These are phyloP conservation scores for Sebastes baramenuke DNA, from an alignment of 2,797 vertebrate species.

Conservation along the genomic window DNA sequence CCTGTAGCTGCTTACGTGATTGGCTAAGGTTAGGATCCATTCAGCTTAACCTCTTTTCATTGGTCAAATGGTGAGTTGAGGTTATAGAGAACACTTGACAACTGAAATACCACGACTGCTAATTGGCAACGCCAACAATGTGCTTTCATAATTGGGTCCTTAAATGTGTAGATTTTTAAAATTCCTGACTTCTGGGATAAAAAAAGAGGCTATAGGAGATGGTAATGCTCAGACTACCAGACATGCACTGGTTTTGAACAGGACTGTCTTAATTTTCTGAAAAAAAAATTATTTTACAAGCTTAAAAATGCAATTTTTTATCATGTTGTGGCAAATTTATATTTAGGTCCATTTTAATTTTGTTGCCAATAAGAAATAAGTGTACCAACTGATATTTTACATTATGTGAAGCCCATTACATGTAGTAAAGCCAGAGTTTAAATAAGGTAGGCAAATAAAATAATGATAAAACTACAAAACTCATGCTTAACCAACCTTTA, in stretches of 20 bases:
- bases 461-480: neutral
- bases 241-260: rapidly evolving
- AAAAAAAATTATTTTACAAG: neutral
- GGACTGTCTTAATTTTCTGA: neutral
- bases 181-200: neutral
- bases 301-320: rapidly evolving
- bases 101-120: neutral
- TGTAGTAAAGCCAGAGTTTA: neutral
- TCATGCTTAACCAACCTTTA: neutral
- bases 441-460: neutral
- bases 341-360: neutral
- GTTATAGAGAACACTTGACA: constrained; percentile 51
- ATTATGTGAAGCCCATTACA: neutral
- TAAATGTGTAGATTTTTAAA: neutral
- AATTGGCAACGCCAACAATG: neutral
- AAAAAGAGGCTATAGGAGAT: neutral
- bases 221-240: neutral
- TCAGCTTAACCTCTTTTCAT: constrained; percentile 30
- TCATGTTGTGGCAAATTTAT: neutral
- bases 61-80: constrained; percentile 33
- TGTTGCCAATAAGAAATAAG: neutral
- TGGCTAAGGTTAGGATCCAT: constrained; percentile 13
- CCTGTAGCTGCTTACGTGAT: constrained; percentile 10
- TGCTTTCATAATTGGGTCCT: neutral
- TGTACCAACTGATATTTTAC: neutral